Evolutionary conservation across 1,140 invertebrate species (phyloP), one percentile per base, ranked within the genome.

Genomic region (Drosophila miranda): DNA sequence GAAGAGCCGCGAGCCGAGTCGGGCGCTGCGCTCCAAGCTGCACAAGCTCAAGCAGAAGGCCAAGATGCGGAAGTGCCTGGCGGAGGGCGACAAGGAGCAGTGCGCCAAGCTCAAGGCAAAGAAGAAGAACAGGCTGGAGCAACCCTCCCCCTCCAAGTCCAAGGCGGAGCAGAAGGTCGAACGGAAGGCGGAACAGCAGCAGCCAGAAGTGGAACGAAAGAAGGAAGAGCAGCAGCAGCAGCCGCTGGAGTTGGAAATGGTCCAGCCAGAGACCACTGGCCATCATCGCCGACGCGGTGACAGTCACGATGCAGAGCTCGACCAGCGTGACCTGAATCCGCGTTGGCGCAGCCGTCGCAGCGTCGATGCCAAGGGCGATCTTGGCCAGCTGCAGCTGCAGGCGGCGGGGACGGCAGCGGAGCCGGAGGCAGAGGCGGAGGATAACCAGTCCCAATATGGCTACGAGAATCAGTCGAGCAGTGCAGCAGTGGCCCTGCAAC

Each of bases 281-380:
- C 87, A 90, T 59, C 81, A 90, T 82, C 89, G 89, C 48, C 78
- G 89, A 70, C 89, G 89, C 66, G 89, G 89, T 51, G 89, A 90
- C 66, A 89, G 89, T 81, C 89, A 89, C 76, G 89, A 87, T 75
- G 83, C 74, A 45, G 80, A 89, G 78, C 87, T 86, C 87, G 75
- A 88, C 83, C 83, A 87, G 75, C 82, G 82, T 88, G 82, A 87
- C 75, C 48, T 75, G 61, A 73, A 73, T 44, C 71, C 83, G 82
- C 82, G 67, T 75, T 81, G 78, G 78, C 78, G 67, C n/a, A 66
- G 59, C 51, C 64, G 75, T 11, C 70, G 75, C 78, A 78, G 79
- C 67, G 63, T 56, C 55, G 61, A 58, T 6, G 62, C 60, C 56
- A 87, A 87, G 42, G 84, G 73, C 51, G 82, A 82, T 66, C 73